These are phyloP conservation scores for Morpho achilles DNA, from an alignment of 2,888 invertebrate species.

Conservation along the genomic window DNA sequence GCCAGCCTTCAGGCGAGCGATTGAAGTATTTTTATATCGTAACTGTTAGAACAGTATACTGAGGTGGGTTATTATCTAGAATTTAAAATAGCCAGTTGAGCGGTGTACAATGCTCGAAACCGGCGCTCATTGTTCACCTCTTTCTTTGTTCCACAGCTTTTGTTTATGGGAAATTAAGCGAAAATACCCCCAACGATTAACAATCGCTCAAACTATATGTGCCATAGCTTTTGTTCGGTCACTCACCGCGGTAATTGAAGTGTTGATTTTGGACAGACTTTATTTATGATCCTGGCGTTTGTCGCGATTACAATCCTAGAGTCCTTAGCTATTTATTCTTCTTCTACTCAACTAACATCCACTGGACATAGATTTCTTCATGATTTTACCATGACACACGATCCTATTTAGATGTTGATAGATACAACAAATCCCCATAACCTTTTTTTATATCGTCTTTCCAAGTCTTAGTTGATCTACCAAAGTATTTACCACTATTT, in stretches of 20 bases:
- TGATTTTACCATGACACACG: too few relatives aligned
- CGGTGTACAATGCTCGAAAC: constrained; percentile 23
- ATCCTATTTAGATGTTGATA: too few relatives aligned
- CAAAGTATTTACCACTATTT: too few relatives aligned
- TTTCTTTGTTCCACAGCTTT: constrained; percentile 23
- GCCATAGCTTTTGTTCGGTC: neutral
- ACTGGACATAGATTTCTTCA: too few relatives aligned
- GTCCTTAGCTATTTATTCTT: too few relatives aligned
- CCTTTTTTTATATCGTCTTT: too few relatives aligned
- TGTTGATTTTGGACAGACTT: too few relatives aligned
- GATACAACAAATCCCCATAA: too few relatives aligned
- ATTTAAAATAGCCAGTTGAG: constrained; percentile 22
- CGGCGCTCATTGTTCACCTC: constrained; percentile 22
- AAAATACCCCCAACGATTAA: constrained; percentile 24
- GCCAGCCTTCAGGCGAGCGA: neutral
- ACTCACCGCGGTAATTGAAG: neutral
- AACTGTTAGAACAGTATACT: constrained; percentile 15
- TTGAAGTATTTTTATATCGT: constrained; percentile 12
- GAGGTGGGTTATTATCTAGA: constrained; percentile 9
- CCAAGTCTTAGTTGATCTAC: too few relatives aligned
- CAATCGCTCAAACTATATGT: constrained; percentile 12
- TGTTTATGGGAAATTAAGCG: constrained; percentile 28
- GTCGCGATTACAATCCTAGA: too few relatives aligned
- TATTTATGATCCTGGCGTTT: too few relatives aligned
- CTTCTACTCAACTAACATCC: too few relatives aligned